These are phyloP conservation scores for Sepioteuthis lessoniana DNA, from an alignment of 2,888 invertebrate genomes.

Conservation along the genomic window DNA sequence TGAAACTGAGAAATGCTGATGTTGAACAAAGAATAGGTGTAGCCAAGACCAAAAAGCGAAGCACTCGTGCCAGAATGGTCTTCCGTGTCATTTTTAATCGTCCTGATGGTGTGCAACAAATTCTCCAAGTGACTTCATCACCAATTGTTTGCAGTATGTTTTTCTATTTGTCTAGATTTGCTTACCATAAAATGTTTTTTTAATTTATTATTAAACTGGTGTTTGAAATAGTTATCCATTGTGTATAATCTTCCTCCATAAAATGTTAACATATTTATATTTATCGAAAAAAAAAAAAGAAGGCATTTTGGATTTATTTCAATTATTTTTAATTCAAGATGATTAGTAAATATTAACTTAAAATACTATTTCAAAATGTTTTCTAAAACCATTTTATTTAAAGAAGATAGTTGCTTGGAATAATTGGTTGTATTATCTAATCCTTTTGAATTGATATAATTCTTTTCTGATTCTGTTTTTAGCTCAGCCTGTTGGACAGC, in stretches of 20 bases:
- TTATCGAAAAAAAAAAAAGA: neutral
- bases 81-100: conserved; percentile 89
- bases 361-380: too few relatives aligned
- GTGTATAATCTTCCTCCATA: neutral
- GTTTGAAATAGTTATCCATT: too few relatives aligned
- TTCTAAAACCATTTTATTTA: neutral
- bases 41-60: conserved; percentile 82
- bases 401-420: neutral
- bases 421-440: neutral
- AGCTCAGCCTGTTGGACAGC: conserved; percentile 77
- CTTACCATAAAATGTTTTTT: too few relatives aligned
- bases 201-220: too few relatives aligned
- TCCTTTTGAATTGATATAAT: too few relatives aligned
- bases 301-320: neutral
- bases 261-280: neutral
- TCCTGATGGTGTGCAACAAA: conserved; percentile 85
- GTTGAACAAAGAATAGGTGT: conserved; percentile 84
- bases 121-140: conserved; percentile 76
- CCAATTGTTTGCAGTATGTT: conserved; percentile 76
- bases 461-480: neutral
- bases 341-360: neutral
- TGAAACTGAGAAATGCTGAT: conserved; percentile 91
- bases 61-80: conserved; percentile 94
- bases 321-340: neutral
- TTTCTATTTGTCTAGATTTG: neutral